Evolutionary conservation across 2,797 vertebrate genomes (phyloP).

Genomic region (Chaetophractus vellerosus): DNA sequence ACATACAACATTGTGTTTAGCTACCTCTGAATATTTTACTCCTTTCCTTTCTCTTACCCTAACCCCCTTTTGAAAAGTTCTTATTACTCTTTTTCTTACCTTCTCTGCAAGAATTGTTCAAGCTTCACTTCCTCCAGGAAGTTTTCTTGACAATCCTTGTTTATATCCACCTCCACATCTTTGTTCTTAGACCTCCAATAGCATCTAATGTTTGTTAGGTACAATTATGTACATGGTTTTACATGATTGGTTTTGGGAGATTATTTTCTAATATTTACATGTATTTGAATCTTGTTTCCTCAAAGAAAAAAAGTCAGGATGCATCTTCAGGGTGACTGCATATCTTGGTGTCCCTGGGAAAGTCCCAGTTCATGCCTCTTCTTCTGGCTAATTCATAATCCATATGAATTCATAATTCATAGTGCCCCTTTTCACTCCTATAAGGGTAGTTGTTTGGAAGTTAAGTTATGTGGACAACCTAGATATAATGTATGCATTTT

Average conservation of each 20-base stretch:
- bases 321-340: neutral
- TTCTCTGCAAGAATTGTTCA: neutral
- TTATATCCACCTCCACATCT: neutral
- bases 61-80: neutral
- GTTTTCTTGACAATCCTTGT: neutral
- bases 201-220: neutral
- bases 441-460: neutral
- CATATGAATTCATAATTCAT: neutral
- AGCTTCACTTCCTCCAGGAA: neutral
- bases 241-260: neutral
- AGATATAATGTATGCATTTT: neutral
- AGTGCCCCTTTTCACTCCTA: neutral
- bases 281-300: neutral
- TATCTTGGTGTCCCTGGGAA: neutral
- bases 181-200: neutral
- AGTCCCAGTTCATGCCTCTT: neutral
- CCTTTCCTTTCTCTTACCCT: neutral
- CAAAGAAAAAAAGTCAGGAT: neutral
- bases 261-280: neutral
- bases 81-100: neutral
- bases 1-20: neutral
- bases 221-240: neutral
- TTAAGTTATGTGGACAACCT: neutral
- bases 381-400: neutral
- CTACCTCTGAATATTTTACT: constrained; percentile 12